Base-by-base conservation (phyloP, 1,140 invertebrate genomes). In the Maconellicoccus hirsutus region DNA sequence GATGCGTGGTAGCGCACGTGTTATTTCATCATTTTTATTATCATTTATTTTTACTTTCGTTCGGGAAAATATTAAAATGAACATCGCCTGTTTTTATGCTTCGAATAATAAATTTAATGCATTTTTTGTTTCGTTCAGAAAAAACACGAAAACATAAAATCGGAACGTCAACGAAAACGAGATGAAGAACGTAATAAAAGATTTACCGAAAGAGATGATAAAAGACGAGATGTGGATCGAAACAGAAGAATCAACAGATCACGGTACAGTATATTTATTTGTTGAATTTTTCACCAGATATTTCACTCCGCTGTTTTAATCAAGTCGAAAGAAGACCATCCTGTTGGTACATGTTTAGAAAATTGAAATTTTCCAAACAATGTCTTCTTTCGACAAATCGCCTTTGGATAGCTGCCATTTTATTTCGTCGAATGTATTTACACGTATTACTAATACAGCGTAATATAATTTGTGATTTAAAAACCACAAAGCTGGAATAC, bases 131-230 rank as follows among this genome's bases (percentile, higher is more conserved):
- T 66, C 33, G 33, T 61, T 61, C 25, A 66, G 61, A 66, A 66
- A 66, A 66, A 66, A 66, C 61, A 66, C 21, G 61, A 66, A 66
- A 26, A 66, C 16, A 23, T 66, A 23, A 66, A 66, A 66, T 10
- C 4, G 21, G 61, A 66, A 23, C 21, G 25, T 6, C 61, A 23
- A 23, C 61, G 61, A 25, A 66, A 66, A 66, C 61, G 61, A 23
- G 61, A 66, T 4, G 61, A 66, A 66, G 61, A 66, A 66, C 19
- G 61, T 6, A 66, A 66, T 10, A 66, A 25, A 66, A 23, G 61
- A 26, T 25, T 66, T 6, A 16, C 3, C 6, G 61, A 66, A 23
- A 10, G 61, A 23, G 61, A 66, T 23, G 61, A 66, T 26, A 66
- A 66, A 66, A 66, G 61, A 66, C 21, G 61, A 22, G 61, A 66